Percentiles rank a stretch among this genome's conserved stretches.
These are phyloP conservation scores for Pogona vitticeps DNA, from an alignment of 2,113 vertebrate species.

Conservation along the genomic window DNA sequence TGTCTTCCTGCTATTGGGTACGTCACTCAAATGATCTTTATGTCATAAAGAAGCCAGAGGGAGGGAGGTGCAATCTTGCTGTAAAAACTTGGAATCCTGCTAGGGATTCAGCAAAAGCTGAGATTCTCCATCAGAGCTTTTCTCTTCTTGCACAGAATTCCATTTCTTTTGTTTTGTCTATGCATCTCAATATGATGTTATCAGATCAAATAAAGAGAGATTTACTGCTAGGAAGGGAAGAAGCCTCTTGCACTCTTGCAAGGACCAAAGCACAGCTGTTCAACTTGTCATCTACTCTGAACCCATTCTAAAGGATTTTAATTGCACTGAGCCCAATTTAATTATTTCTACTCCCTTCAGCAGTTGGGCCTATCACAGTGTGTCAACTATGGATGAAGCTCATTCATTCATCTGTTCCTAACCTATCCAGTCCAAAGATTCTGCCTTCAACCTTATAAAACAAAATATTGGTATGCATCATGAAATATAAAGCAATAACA, in stretches of 20 bases:
- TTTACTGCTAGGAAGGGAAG: conserved; percentile 58
- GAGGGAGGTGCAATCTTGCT: conserved; percentile 1
- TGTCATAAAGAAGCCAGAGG: conserved; percentile 9
- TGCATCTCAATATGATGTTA: conserved; percentile 46
- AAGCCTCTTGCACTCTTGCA: conserved; percentile 42
- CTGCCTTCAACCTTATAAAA: not conserved
- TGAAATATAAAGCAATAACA: not conserved
- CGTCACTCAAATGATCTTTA: not conserved
- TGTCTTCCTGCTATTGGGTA: not conserved
- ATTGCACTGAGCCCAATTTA: not conserved
- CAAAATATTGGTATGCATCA: not conserved
- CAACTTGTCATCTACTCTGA: not conserved
- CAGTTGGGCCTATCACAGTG: not conserved
- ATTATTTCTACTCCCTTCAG: not conserved
- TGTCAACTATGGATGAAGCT: not conserved
- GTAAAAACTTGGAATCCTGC: not conserved
- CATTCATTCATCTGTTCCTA: not conserved
- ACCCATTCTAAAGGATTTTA: not conserved
- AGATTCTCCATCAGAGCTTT: not conserved
- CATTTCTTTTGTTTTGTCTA: conserved; percentile 10
- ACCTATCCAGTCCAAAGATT: not conserved
- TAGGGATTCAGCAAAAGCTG: not conserved
- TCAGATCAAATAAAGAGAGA: conserved; percentile 43
- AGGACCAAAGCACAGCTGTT: conserved; percentile 42
- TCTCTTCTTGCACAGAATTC: not conserved